A percentile compares a stretch with the other conserved stretches of the same genome.
Conservation (phyloP, 2,113 vertebrate species). For the Pterophyllum scalare region DNA sequence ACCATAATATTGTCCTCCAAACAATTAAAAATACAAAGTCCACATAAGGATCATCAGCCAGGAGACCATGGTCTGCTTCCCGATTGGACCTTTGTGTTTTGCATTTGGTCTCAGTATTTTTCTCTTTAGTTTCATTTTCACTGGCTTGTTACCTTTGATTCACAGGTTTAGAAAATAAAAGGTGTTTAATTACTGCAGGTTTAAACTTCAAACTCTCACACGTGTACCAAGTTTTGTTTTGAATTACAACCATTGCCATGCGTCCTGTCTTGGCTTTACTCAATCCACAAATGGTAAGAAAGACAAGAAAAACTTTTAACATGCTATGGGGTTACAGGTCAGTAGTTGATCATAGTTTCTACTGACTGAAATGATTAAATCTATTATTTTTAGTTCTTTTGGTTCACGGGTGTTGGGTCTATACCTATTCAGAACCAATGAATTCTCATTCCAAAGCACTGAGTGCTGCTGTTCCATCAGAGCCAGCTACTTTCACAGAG, state of each 20-base stretch:
- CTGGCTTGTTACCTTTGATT: background rate
- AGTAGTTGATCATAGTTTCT: background rate
- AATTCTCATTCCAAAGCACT: background rate
- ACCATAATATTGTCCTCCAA: background rate
- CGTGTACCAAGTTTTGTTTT: background rate
- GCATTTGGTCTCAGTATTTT: background rate
- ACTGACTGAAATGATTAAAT: background rate
- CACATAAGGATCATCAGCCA: background rate
- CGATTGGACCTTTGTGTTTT: background rate
- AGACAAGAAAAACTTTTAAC: background rate
- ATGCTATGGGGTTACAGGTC: background rate
- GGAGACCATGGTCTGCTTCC: background rate
- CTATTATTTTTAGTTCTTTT: background rate
- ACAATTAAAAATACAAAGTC: background rate
- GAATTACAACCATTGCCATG: background rate
- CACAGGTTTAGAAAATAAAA: background rate
- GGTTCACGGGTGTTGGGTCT: background rate
- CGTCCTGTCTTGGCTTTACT: background rate
- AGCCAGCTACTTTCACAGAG: background rate
- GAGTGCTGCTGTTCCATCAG: background rate
- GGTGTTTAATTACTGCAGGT: background rate
- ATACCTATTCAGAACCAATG: background rate
- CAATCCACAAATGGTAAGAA: background rate
- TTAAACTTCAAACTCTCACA: background rate
- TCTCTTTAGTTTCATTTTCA: background rate